These are phyloP conservation scores for Microchrysa polita DNA, from an alignment of 2,888 invertebrate species.

Conservation along the genomic window DNA sequence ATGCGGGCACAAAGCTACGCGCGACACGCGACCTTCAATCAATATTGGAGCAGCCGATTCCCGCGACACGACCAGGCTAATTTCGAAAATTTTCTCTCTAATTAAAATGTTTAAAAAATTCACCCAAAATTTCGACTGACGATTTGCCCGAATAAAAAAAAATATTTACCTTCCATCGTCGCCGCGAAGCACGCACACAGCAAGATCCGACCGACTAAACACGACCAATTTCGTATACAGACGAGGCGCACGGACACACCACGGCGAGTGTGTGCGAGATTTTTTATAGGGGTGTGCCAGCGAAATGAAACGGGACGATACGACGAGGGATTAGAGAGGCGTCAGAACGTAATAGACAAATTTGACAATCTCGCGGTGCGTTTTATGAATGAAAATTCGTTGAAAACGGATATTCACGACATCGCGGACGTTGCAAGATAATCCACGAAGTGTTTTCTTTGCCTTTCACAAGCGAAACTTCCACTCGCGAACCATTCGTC, in stretches of 20 bases:
- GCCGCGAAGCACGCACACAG: conserved; percentile 50
- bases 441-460: neutral
- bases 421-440: neutral
- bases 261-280: conserved; percentile 42
- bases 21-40: conserved; percentile 46
- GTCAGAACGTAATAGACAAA: conserved; percentile 61
- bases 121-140: conserved; percentile 19
- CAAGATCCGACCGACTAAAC: conserved; percentile 32
- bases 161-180: conserved; percentile 53
- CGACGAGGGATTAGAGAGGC: conserved; percentile 50
- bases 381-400: conserved; percentile 36
- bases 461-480: neutral
- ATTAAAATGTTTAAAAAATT: conserved; percentile 17
- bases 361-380: conserved; percentile 49
- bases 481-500: neutral
- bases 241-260: conserved; percentile 16
- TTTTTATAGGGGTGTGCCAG: conserved; percentile 52
- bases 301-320: neutral
- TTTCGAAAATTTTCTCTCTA: conserved; percentile 5
- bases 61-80: too few relatives aligned
- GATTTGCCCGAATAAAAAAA: conserved; percentile 52
- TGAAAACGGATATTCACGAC: neutral
- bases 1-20: conserved; percentile 37
- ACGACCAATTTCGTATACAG: conserved; percentile 6
- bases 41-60: conserved; percentile 31